A percentile compares a stretch with the other conserved stretches of the same genome.
phyloP scores from a whole-genome alignment of 2,888 invertebrate species.

The Theretra japonica region DNA sequence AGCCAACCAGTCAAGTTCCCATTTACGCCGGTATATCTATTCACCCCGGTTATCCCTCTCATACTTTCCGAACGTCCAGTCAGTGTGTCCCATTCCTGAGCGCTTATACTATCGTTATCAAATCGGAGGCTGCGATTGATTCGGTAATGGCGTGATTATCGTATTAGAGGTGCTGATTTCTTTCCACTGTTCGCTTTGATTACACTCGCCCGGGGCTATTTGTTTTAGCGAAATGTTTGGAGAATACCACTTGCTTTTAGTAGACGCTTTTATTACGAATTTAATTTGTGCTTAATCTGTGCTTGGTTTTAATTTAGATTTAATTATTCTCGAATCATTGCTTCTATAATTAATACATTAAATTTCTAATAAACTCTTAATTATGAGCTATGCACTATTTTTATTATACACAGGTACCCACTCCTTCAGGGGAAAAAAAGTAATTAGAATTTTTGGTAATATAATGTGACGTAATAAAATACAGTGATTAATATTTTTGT shows the following conservation, averaged over 20 bases:
- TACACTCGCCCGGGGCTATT: slow-evolving; percentile 18
- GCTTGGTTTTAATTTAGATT: neutral
- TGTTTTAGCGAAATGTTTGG: slow-evolving; percentile 18
- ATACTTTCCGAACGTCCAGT: slow-evolving; percentile 30
- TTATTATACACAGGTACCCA: too few relatives aligned
- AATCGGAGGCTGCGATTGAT: slow-evolving; percentile 63
- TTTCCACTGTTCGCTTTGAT: slow-evolving; percentile 37
- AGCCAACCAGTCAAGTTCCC: too few relatives aligned
- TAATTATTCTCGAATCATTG: neutral
- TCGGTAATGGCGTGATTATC: slow-evolving; percentile 68
- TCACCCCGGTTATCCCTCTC: neutral
- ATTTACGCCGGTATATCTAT: too few relatives aligned
- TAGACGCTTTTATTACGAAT: neutral
- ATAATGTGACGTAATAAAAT: too few relatives aligned
- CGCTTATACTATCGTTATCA: slow-evolving; percentile 52
- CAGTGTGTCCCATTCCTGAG: slow-evolving; percentile 47
- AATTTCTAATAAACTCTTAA: too few relatives aligned
- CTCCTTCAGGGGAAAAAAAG: too few relatives aligned
- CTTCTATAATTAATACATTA: too few relatives aligned
- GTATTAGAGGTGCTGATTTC: slow-evolving; percentile 59
- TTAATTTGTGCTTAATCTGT: neutral
- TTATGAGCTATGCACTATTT: too few relatives aligned
- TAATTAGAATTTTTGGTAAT: too few relatives aligned
- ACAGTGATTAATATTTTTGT: too few relatives aligned
- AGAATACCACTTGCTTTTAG: neutral